Base-by-base conservation (phyloP, 2,888 invertebrate genomes). In the Pseudeuparius sepicola region DNA sequence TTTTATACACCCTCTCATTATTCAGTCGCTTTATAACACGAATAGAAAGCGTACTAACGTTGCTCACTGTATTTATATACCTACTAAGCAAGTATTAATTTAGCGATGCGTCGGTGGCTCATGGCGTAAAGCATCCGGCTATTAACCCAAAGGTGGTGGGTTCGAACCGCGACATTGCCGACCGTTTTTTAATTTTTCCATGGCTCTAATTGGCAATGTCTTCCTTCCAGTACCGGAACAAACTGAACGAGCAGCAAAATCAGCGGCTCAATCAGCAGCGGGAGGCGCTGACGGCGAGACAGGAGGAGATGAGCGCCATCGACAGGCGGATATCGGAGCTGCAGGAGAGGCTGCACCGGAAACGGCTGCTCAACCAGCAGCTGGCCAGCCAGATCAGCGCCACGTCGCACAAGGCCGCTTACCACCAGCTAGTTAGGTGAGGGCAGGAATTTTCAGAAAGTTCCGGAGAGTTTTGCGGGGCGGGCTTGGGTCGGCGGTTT, bases 181-280 rank as follows among this genome's bases (percentile, higher is more conserved):
- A 13, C 24, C 10, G 24, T 4, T 11, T 13, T 16, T 14, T 23
- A 9, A 28, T 32, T 20, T 4, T 31, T 27, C 23, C n/a, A 10
- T 34, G 14, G 15, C 20, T 3, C 7, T 10, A 25, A n/a, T 15
- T 15, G 24, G 14, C 16, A 26, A 15, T n/a, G 14, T 11, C 31
- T 32, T 24, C 27, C n/a, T n/a, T n/a, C n/a, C 69, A 94, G 93
- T 90, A 92, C 60, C 88, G 93, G 42, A 94, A 93, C 69, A 93
- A 93, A 64, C 68, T 94, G 64, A 90, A 92, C 64, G 85, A 93
- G 63, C 89, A 94, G 61, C 93, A 90, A 66, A 92, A 84, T 67
- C 85, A 81, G 47, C 76, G 90, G 51, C 72, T 96, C 49, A 82
- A 84, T 44, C 82, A 86, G 50, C 93, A 94, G 63, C 71, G 88